Conservation (phyloP, 1,140 invertebrate species). For the Caerostris darwini region DNA sequence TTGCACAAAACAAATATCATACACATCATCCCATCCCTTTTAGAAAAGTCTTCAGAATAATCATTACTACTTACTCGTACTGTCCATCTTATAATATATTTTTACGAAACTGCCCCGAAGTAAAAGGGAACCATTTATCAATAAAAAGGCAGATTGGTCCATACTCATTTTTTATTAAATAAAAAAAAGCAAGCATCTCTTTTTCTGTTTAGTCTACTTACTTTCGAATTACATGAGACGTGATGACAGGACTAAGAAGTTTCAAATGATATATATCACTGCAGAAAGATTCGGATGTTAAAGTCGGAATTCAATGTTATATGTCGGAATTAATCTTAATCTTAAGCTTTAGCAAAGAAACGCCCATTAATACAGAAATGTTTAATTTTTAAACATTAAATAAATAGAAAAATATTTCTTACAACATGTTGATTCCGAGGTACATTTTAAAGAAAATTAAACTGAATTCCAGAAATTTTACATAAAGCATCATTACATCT, state of each 20-base stretch:
- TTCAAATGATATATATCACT: constrained; percentile 11
- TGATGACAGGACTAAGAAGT: constrained; percentile 38
- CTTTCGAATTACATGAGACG: constrained; percentile 41
- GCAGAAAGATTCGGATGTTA: constrained; percentile 5
- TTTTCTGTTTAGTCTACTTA: constrained; percentile 53
- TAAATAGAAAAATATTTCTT: too few relatives aligned
- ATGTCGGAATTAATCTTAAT: too few relatives aligned
- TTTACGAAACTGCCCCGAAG: constrained; percentile 48
- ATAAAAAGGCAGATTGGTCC: constrained; percentile 64
- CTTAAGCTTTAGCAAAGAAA: too few relatives aligned
- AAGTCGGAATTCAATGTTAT: too few relatives aligned
- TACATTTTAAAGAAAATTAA: too few relatives aligned
- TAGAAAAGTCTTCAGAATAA: constrained; percentile 19
- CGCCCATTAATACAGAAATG: too few relatives aligned
- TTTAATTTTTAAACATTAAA: too few relatives aligned
- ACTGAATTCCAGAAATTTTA: too few relatives aligned
- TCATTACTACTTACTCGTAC: not conserved
- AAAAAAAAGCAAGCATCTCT: not conserved
- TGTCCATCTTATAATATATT: constrained; percentile 60
- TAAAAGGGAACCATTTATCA: constrained; percentile 55
- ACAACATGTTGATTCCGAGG: too few relatives aligned
- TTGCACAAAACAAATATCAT: constrained; percentile 23
- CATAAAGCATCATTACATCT: too few relatives aligned
- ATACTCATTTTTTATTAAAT: constrained; percentile 21
- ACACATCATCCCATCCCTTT: constrained; percentile 28